Base-by-base conservation (phyloP, 2,888 invertebrate species). In the Erynnis tages region DNA sequence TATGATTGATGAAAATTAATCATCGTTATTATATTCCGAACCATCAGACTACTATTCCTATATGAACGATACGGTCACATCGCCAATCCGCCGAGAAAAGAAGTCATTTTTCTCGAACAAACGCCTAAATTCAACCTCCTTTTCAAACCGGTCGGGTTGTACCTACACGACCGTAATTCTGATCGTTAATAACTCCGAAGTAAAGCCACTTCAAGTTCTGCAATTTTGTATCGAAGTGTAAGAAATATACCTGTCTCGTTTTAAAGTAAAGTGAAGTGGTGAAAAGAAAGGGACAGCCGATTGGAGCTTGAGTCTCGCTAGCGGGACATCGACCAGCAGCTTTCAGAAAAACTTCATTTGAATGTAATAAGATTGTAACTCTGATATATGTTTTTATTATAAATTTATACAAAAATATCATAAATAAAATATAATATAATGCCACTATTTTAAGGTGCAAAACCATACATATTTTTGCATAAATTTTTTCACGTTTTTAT, bases 261-360 rank as follows among this genome's bases (percentile, higher is more conserved):
- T 65, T 69, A 58, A 66, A 73, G 67, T 81, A 71, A 41, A 66
- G 57, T 48, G 49, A 55, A 56, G 49, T 57, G 23, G 49, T 48
- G 54, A 72, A 67, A 59, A 58, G 77, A 84, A 56, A 71, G 71
- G 61, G 84, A 84, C 55, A 59, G 66, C 54, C 60, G 59, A 73
- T 61, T 57, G 66, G 70, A 77, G 81, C 79, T 82, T 70, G 72
- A 83, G 79, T 66, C 77, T 79, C 70, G 71, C 80, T 87, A 87
- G 88, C 86, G 88, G 88, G 87, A 88, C 87, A 87, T 87, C 87
- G 86, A 87, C 88, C 87, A 88, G 84, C 86, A 87, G 84, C 87
- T 87, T 88, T 86, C 82, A 85, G 85, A 88, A 87, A 88, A 87
- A 87, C 82, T 75, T 77, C 57, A 62, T 55, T 60, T 69, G 50